Base-by-base conservation (phyloP, 2,113 vertebrate genomes). In the Xiphophorus couchianus region DNA sequence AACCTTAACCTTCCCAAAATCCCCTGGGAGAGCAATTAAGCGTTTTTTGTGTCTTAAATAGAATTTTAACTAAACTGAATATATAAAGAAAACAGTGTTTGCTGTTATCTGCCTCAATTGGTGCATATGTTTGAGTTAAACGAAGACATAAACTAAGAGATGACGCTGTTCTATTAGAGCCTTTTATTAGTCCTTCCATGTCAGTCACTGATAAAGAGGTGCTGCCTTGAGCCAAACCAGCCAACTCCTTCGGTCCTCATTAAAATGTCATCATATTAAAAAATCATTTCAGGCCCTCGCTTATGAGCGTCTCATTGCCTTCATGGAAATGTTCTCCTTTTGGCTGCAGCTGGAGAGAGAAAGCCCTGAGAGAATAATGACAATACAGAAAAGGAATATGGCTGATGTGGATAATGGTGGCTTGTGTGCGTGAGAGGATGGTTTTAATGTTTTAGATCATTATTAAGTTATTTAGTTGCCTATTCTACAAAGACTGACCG, bases 231-330 rank as follows among this genome's bases (percentile, higher is more conserved):
- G 86, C 84, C 88, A 67, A 81, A 84, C 64, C 78, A 88, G 88
- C 86, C 84, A 78, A 84, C 87, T 90, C 88, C 75, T 90, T 91
- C 86, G 79, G 82, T 88, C 88, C 90, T 90, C 91, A 91, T 93
- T 93, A 93, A 92, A 92, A 90, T 80, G 86, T 86, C 89, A 85
- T 91, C 91, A 91, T 91, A 92, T 92, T 92, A 90, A 93, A 91
- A 89, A 88, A 91, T 89, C 73, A 91, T 90, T 89, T 75, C 81
- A 81, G 87, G 86, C 87, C 78, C 85, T 81, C 62, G 77, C 87
- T 92, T 90, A 92, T 91, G 91, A 92, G 87, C 78, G 65, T 90
- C 92, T 92, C 91, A 93, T 92, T 92, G 88, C 89, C 89, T 89
- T 84, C 72, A 83, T 84, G 80, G 90, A 91, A 91, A 90, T 86